phyloP scores from a whole-genome alignment of 2,797 vertebrate genomes.

The Danio albolineatus region DNA sequence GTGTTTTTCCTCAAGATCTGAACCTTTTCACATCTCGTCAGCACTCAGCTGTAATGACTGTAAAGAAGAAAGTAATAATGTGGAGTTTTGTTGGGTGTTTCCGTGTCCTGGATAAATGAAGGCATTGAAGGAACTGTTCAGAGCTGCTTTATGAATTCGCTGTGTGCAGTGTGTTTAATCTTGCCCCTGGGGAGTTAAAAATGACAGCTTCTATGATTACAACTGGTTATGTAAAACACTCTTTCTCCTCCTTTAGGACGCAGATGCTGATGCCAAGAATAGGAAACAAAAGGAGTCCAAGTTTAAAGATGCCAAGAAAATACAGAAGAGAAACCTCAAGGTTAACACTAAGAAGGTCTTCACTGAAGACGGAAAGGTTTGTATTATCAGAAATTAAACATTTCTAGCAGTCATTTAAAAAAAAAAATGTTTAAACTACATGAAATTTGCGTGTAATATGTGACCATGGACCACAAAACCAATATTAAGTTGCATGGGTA shows the following conservation, averaged over 20 bases:
- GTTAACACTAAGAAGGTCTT: constrained; percentile 94
- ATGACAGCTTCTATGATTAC: not conserved
- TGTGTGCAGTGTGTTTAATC: not conserved
- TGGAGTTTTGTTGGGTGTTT: not conserved
- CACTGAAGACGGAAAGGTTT: constrained; percentile 88
- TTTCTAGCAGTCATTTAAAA: not conserved
- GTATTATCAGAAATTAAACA: constrained; percentile 34
- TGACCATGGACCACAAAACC: too few species aligned
- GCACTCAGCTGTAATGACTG: not conserved
- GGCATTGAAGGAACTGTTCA: not conserved
- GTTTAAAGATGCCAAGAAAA: constrained; percentile 92
- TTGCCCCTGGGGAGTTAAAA: not conserved
- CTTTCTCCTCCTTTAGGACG: constrained; percentile 4
- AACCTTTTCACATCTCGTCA: constrained; percentile 22
- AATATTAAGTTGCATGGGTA: too few species aligned
- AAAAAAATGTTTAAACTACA: too few species aligned
- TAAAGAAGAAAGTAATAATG: constrained; percentile 1
- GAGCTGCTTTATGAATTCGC: not conserved
- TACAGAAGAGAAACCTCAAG: constrained; percentile 91
- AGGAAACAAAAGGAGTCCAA: constrained; percentile 81
- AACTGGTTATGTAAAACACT: not conserved
- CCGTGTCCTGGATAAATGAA: not conserved
- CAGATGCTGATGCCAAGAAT: constrained; percentile 55
- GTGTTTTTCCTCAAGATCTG: not conserved
- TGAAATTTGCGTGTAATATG: too few species aligned